Conservation (phyloP, 37 sponge, comb jelly and placozoan genomes). For the Corticium candelabrum region DNA sequence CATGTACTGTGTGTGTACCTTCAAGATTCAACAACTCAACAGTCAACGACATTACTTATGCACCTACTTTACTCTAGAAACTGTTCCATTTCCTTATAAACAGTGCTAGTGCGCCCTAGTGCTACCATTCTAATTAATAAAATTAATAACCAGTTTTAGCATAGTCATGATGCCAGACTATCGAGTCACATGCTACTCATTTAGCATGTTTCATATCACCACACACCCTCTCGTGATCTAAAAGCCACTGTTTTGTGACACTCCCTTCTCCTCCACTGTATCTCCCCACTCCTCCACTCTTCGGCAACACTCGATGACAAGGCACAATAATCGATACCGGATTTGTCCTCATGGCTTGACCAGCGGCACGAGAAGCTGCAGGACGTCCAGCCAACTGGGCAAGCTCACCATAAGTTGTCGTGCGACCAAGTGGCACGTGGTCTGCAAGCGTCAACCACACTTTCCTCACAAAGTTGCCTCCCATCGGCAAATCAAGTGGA, state of each 20-base stretch:
- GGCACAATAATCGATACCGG: slow-evolving; percentile 72
- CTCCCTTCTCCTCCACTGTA: slow-evolving; percentile 79
- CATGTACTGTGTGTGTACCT: too few relatives aligned
- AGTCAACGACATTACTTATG: too few relatives aligned
- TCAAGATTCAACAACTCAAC: too few relatives aligned
- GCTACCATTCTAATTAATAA: too few relatives aligned
- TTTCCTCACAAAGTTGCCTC: slow-evolving; percentile 31
- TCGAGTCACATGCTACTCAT: too few relatives aligned
- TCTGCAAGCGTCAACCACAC: slow-evolving; percentile 50
- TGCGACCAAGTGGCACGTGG: slow-evolving; percentile 50
- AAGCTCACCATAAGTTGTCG: slow-evolving; percentile 68
- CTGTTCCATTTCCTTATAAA: too few relatives aligned
- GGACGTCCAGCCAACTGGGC: slow-evolving; percentile 53
- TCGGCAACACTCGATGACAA: slow-evolving; percentile 74
- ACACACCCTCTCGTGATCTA: slow-evolving; percentile 63
- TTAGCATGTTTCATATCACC: not conserved
- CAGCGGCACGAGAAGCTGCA: slow-evolving; percentile 69
- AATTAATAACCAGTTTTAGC: too few relatives aligned
- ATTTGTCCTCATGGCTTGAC: slow-evolving; percentile 69
- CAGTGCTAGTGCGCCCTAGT: too few relatives aligned
- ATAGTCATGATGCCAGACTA: too few relatives aligned
- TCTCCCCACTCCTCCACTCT: slow-evolving; percentile 52
- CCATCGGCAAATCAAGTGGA: not conserved
- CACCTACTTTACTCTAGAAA: too few relatives aligned
- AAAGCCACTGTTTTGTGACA: slow-evolving; percentile 74